Conservation (phyloP, 2,888 invertebrate species). For the Pollenia angustigena region DNA sequence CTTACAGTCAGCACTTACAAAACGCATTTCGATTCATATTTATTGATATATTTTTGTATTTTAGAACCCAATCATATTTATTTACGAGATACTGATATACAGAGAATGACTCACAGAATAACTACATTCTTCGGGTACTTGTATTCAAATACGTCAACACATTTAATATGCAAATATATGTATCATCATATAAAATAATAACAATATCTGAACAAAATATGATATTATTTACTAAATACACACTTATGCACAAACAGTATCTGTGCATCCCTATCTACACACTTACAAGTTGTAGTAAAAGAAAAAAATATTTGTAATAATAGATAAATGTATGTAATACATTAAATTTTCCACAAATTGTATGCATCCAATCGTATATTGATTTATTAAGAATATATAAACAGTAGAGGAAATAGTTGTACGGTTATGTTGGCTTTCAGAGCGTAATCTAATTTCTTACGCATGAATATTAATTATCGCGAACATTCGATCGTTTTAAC, state of each 20-base stretch:
- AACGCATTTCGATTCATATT: constrained; percentile 12
- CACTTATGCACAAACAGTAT: not conserved
- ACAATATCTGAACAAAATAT: constrained; percentile 10
- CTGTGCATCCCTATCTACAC: constrained; percentile 7
- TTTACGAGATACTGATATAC: too few species aligned
- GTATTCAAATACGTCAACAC: not conserved
- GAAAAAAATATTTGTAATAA: constrained; percentile 32
- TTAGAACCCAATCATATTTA: not conserved
- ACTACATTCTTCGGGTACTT: not conserved
- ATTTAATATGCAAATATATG: constrained; percentile 40
- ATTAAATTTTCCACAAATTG: constrained; percentile 68
- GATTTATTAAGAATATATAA: constrained; percentile 45
- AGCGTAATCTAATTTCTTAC: too few species aligned
- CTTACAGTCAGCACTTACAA: not conserved
- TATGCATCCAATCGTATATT: constrained; percentile 49
- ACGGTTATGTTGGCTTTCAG: not conserved
- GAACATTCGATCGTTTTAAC: too few species aligned
- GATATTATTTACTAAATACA: constrained; percentile 29
- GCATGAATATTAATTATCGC: not conserved
- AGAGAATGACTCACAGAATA: not conserved
- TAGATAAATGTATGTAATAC: constrained; percentile 39
- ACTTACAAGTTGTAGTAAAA: not conserved
- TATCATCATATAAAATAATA: constrained; percentile 57
- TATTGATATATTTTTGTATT: constrained; percentile 19
- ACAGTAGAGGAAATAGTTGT: constrained; percentile 21